Evolutionary conservation across 2,888 invertebrate species (phyloP).

Genomic region (Emmelina monodactyla): DNA sequence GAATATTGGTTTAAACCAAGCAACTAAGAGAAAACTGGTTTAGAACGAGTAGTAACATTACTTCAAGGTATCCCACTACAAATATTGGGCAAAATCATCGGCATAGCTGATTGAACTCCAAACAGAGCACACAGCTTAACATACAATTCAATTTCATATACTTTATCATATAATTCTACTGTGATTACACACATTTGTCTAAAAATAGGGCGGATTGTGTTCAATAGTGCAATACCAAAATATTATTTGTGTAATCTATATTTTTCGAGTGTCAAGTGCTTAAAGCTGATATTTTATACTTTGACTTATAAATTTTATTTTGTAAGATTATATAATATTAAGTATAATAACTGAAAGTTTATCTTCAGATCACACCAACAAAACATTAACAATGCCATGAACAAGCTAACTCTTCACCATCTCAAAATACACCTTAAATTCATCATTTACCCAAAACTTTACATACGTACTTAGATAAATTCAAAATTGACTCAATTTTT

Average conservation of each 20-base stretch:
- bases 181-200: constrained; percentile 33
- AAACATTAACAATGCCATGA: constrained; percentile 40
- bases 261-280: constrained; percentile 27
- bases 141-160: no score
- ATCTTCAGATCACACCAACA: constrained; percentile 63
- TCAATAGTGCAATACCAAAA: constrained; percentile 53
- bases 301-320: no score
- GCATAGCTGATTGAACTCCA: not conserved
- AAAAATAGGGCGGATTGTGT: constrained; percentile 56
- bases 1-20: no score
- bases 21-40: not conserved
- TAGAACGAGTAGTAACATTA: not conserved
- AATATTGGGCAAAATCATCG: not conserved
- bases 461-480: constrained; percentile 34
- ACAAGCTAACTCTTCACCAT: constrained; percentile 32
- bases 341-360: constrained; percentile 9
- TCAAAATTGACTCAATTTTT: constrained; percentile 59
- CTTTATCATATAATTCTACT: no score
- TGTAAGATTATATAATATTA: no score
- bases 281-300: constrained; percentile 32
- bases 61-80: not conserved
- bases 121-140: no score
- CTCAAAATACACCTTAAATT: constrained; percentile 28
- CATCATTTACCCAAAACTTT: constrained; percentile 41
- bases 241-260: constrained; percentile 43